Evolutionary conservation across 92 coral and sea anemone genomes (phyloP).

Genomic region (Paramuricea clavata): DNA sequence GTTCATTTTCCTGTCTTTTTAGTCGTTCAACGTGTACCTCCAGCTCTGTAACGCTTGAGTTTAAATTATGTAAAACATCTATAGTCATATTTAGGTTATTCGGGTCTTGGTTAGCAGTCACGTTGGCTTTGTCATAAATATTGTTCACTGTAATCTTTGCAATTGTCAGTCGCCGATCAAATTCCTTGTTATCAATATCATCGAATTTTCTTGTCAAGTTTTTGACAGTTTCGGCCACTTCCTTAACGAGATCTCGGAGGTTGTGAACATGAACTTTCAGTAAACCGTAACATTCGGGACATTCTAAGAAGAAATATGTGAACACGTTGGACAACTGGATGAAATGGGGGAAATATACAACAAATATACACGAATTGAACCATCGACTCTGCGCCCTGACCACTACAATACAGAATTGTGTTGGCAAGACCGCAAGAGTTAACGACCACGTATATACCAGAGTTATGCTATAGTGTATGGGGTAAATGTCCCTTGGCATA

Average conservation of each 20-base stretch:
- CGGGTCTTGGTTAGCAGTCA: slow-evolving; percentile 73
- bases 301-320: slow-evolving; percentile 75
- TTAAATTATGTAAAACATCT: slow-evolving; percentile 64
- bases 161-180: slow-evolving; percentile 67
- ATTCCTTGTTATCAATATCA: slow-evolving; percentile 74
- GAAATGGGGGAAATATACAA: no score
- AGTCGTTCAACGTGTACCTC: slow-evolving; percentile 63
- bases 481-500: no score
- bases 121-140: slow-evolving; percentile 69
- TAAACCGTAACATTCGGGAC: slow-evolving; percentile 93
- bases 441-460: no score
- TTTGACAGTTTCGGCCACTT: slow-evolving; percentile 57
- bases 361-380: no score
- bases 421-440: no score
- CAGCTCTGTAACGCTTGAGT: slow-evolving; percentile 56
- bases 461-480: no score
- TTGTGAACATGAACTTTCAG: slow-evolving; percentile 73
- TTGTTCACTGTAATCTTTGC: slow-evolving; percentile 50
- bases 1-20: slow-evolving; percentile 44
- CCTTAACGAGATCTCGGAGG: slow-evolving; percentile 59
- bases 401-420: no score
- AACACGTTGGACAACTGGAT: no score
- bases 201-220: slow-evolving; percentile 69
- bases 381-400: no score
- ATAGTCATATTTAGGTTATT: slow-evolving; percentile 72